Evolutionary conservation across 2,113 vertebrate species (phyloP).

Genomic region (Phoenicopterus ruber): DNA sequence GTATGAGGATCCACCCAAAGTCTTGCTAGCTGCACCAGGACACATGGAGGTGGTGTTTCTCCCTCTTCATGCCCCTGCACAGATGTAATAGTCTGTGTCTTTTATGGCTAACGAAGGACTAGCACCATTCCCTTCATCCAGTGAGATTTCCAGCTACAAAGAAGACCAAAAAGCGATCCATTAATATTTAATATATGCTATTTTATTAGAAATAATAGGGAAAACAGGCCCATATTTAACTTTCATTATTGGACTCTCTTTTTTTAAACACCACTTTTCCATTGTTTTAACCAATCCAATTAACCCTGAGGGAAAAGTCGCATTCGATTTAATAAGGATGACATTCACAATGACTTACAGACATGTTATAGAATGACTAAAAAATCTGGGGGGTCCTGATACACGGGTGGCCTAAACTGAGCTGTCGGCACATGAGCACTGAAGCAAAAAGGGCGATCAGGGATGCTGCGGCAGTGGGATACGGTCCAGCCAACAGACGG

Average conservation of each 20-base stretch:
- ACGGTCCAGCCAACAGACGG: accelerated
- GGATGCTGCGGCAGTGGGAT: not conserved
- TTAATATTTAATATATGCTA: not conserved
- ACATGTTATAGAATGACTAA: not conserved
- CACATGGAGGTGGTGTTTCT: not conserved
- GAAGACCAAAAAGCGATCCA: not conserved
- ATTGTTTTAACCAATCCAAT: not conserved
- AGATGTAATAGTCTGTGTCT: not conserved
- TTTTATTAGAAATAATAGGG: not conserved
- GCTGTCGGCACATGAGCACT: not conserved
- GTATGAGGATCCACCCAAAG: not conserved
- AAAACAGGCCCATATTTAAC: not conserved
- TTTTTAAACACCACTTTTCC: not conserved
- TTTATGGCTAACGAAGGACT: not conserved
- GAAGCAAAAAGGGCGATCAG: not conserved
- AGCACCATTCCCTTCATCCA: not conserved
- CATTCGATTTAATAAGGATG: not conserved
- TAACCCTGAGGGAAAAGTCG: not conserved
- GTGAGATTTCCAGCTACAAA: not conserved
- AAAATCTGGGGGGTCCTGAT: not conserved
- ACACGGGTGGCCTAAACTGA: not conserved
- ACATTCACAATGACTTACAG: not conserved
- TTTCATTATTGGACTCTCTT: not conserved
- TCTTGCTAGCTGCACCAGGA: not conserved
- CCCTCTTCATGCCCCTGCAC: not conserved